These are phyloP conservation scores for Sminthurinus signatus DNA, from an alignment of 1,140 invertebrate species.

Conservation along the genomic window DNA sequence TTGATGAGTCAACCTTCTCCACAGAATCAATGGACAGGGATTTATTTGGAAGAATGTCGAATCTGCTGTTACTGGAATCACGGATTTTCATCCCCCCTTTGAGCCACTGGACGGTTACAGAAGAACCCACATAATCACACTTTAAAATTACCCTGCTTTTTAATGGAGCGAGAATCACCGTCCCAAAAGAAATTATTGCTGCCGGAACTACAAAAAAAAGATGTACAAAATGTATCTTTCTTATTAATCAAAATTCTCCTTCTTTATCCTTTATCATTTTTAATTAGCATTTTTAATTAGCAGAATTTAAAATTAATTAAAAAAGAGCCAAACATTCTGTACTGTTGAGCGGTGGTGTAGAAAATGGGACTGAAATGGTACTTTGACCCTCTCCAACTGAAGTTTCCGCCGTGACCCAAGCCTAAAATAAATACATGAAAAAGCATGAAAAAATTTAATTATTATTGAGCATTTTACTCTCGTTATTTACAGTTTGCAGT, in stretches of 20 bases:
- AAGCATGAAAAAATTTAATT: neutral
- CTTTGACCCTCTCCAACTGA: conserved; percentile 54
- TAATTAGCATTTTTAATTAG: neutral
- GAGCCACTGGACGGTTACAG: conserved; percentile 59
- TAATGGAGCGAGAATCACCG: conserved; percentile 68
- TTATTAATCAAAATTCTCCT: neutral
- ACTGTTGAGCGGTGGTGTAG: conserved; percentile 41
- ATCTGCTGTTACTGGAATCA: conserved; percentile 13
- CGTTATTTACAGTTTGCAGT: neutral
- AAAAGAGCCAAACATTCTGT: neutral
- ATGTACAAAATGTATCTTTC: neutral
- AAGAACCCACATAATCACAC: conserved; percentile 65
- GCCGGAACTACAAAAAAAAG: conserved; percentile 62
- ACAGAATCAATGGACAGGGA: conserved; percentile 65
- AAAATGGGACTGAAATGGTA: conserved; percentile 51
- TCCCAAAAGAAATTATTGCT: conserved; percentile 70
- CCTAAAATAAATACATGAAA: conserved; percentile 29
- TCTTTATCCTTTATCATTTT: too few relatives aligned
- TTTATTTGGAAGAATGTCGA: conserved; percentile 46
- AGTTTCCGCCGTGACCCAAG: conserved; percentile 59
- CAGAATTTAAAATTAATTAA: neutral
- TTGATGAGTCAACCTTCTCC: conserved; percentile 65
- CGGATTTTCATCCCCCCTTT: conserved; percentile 15
- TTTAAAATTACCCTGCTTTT: conserved; percentile 71
- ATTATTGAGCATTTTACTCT: neutral